Evolutionary conservation across 2,113 vertebrate species (phyloP).

Genomic region (Onychorhynchus coronatus): DNA sequence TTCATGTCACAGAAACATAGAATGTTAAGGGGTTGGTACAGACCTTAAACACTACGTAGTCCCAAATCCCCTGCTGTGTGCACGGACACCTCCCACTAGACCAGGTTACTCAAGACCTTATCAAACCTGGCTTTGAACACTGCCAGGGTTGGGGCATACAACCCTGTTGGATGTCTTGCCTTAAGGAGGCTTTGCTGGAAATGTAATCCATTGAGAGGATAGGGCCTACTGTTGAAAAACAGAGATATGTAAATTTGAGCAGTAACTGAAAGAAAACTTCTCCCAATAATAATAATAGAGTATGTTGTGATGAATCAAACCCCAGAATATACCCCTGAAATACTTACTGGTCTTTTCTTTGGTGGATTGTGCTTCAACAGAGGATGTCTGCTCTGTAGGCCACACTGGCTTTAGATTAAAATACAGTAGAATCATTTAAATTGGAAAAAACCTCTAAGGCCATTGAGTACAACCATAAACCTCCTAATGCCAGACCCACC

Average conservation of each 20-base stretch:
- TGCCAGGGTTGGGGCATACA: background rate
- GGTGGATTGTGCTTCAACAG: background rate
- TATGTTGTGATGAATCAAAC: background rate
- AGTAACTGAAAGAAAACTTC: background rate
- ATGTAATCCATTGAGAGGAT: background rate
- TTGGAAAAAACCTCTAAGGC: background rate
- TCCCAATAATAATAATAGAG: background rate
- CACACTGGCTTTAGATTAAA: background rate
- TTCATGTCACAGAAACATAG: background rate
- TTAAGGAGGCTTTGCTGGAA: background rate
- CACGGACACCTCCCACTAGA: background rate
- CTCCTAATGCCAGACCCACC: background rate
- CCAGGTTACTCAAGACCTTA: background rate
- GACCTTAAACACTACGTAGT: rapidly evolving
- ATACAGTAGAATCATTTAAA: background rate
- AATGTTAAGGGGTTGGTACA: background rate
- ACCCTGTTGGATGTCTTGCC: background rate
- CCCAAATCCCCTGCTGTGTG: background rate
- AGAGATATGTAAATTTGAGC: background rate
- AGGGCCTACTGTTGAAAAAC: background rate
- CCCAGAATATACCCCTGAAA: background rate
- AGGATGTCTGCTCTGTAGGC: background rate
- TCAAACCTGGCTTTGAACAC: background rate
- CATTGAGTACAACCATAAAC: background rate
- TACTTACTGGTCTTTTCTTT: background rate